Percentiles rank a stretch among this genome's conserved stretches.
Evolutionary conservation across 2,797 vertebrate species (phyloP).

Genomic region (Mus spretus): DNA sequence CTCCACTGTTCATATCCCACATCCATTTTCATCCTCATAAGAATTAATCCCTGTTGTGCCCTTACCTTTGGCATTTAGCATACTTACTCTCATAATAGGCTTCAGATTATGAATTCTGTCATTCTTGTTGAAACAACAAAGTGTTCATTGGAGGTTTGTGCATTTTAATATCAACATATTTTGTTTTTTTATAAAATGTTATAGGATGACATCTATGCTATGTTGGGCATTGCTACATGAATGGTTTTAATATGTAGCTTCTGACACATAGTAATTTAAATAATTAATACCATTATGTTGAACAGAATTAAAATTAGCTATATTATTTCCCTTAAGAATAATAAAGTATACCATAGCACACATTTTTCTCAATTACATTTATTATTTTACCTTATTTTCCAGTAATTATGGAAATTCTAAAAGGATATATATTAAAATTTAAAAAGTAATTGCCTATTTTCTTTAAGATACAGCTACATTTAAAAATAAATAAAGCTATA

Average conservation of each 20-base stretch:
- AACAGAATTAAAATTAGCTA: slow-evolving; percentile 25
- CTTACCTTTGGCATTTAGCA: background rate
- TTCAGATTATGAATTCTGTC: background rate
- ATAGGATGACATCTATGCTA: background rate
- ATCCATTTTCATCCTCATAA: background rate
- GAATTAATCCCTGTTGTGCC: background rate
- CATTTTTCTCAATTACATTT: slow-evolving; percentile 30
- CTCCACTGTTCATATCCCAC: background rate
- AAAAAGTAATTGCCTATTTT: background rate
- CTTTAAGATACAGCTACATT: background rate
- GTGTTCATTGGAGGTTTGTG: background rate
- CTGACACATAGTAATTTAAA: slow-evolving; percentile 15
- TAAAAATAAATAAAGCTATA: background rate
- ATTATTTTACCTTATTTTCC: slow-evolving; percentile 35
- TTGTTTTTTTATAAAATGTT: background rate
- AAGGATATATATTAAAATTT: background rate
- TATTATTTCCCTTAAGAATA: slow-evolving; percentile 4
- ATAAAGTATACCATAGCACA: background rate
- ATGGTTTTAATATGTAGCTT: background rate
- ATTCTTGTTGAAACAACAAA: background rate
- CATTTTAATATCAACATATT: background rate
- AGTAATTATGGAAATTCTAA: slow-evolving; percentile 16
- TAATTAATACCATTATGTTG: slow-evolving; percentile 19
- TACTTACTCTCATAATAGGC: background rate
- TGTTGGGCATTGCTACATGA: background rate